Conservation (phyloP, 2,888 invertebrate genomes). For the Rhogogaster chlorosoma region DNA sequence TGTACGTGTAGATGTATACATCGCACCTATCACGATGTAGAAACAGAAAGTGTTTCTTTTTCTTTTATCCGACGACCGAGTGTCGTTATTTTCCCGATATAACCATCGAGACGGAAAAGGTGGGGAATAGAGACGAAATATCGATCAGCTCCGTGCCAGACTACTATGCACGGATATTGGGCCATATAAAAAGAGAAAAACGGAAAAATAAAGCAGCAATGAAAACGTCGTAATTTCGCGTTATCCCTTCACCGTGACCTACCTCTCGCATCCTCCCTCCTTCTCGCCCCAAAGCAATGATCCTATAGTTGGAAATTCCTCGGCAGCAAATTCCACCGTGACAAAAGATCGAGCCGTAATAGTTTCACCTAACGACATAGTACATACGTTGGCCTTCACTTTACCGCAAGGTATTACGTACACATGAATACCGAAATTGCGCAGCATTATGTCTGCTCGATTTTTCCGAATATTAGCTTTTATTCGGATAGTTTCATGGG, state of each 20-base stretch:
- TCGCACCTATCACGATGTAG: not conserved
- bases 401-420: not conserved
- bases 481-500: not conserved
- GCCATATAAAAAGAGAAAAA: not conserved
- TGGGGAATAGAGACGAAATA: constrained; percentile 28
- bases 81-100: constrained; percentile 33
- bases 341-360: constrained; percentile 38
- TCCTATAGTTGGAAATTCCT: constrained; percentile 6
- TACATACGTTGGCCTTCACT: not conserved
- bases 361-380: constrained; percentile 30
- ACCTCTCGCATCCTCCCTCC: not conserved
- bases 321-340: constrained; percentile 24
- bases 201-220: constrained; percentile 25
- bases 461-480: not conserved
- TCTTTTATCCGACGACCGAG: not conserved
- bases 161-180: constrained; percentile 25
- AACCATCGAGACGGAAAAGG: not conserved
- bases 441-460: not conserved
- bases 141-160: constrained; percentile 3
- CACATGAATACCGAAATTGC: not conserved
- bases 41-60: not conserved
- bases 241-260: constrained; percentile 29
- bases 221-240: constrained; percentile 37
- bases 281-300: constrained; percentile 18
- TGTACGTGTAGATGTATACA: not conserved